phyloP scores from a whole-genome alignment of 2,797 vertebrate genomes.

The Sparidentex hasta region DNA sequence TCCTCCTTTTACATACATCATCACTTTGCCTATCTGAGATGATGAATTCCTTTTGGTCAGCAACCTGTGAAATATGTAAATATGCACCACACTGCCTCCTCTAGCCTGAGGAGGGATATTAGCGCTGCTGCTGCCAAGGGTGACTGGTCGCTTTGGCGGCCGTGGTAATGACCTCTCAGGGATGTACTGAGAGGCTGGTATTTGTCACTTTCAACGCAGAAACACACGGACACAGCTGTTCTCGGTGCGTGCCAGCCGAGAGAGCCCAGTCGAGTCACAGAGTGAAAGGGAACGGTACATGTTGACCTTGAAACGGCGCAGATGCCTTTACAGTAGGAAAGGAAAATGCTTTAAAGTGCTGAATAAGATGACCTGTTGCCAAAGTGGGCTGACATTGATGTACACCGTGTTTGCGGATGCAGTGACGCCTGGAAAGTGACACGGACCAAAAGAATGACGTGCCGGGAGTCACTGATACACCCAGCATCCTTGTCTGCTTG shows the following conservation, averaged over 20 bases:
- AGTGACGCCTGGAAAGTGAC: slow-evolving; percentile 42
- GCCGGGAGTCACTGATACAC: slow-evolving; percentile 9
- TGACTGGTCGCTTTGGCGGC: slow-evolving; percentile 37
- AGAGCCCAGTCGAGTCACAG: not conserved
- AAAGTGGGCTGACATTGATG: slow-evolving; percentile 37
- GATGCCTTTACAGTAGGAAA: slow-evolving; percentile 32
- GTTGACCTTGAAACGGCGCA: slow-evolving; percentile 38
- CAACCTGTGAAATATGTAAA: slow-evolving; percentile 64
- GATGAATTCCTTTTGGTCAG: slow-evolving; percentile 54
- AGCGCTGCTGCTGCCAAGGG: slow-evolving; percentile 40
- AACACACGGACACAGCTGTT: slow-evolving; percentile 36
- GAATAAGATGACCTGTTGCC: slow-evolving; percentile 51
- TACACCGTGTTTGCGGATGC: slow-evolving; percentile 38
- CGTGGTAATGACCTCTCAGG: slow-evolving; percentile 31
- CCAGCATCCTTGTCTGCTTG: slow-evolving; percentile 26
- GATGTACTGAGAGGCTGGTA: slow-evolving; percentile 14
- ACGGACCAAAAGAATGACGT: slow-evolving; percentile 24
- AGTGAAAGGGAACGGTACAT: slow-evolving; percentile 1
- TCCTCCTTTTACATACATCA: slow-evolving; percentile 52
- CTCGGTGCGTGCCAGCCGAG: slow-evolving; percentile 16
- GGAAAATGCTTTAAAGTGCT: slow-evolving; percentile 53
- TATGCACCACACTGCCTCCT: slow-evolving; percentile 22
- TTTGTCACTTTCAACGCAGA: slow-evolving; percentile 11
- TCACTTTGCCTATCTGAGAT: slow-evolving; percentile 42
- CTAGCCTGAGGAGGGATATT: slow-evolving; percentile 11